Evolutionary conservation across 23 tunicate species (phyloP).

Genomic region (Botrylloides violaceus): DNA sequence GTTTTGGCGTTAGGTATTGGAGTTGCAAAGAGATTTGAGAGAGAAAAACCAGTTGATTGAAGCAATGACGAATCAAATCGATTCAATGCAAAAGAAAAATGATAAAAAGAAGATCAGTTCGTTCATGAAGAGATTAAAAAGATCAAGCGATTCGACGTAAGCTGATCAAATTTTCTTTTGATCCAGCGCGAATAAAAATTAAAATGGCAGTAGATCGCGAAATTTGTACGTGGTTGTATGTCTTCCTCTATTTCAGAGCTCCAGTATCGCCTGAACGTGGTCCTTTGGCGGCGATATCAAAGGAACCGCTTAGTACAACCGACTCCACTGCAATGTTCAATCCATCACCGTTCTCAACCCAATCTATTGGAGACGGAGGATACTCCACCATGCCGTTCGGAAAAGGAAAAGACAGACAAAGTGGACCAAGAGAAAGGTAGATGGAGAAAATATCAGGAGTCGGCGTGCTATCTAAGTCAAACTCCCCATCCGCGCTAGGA

Average conservation of each 20-base stretch:
- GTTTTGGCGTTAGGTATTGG: constrained; percentile 31
- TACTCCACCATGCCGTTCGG: constrained; percentile 1
- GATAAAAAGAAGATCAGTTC: constrained; percentile 57
- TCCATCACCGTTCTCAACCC: constrained; percentile 5
- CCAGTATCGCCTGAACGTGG: constrained; percentile 19
- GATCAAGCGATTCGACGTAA: constrained; percentile 41
- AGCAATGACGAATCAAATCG: constrained; percentile 57
- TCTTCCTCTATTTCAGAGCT: too few species aligned
- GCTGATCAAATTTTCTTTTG: too few species aligned
- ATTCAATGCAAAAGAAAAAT: constrained; percentile 38
- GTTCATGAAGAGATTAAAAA: constrained; percentile 69
- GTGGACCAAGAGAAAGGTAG: background rate
- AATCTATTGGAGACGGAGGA: background rate
- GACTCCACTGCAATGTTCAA: background rate
- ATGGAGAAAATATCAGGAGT: too few species aligned
- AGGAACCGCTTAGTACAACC: constrained; percentile 9
- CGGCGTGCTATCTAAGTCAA: too few species aligned
- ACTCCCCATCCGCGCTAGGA: too few species aligned
- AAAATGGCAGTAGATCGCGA: too few species aligned
- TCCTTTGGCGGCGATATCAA: background rate
- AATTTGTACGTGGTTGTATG: too few species aligned
- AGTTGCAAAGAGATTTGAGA: constrained; percentile 45
- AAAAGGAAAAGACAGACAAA: background rate
- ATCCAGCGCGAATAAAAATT: too few species aligned
- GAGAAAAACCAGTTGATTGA: constrained; percentile 64